These are phyloP conservation scores for Drosophila lacertosa DNA, from an alignment of 1,140 invertebrate species.

Conservation along the genomic window DNA sequence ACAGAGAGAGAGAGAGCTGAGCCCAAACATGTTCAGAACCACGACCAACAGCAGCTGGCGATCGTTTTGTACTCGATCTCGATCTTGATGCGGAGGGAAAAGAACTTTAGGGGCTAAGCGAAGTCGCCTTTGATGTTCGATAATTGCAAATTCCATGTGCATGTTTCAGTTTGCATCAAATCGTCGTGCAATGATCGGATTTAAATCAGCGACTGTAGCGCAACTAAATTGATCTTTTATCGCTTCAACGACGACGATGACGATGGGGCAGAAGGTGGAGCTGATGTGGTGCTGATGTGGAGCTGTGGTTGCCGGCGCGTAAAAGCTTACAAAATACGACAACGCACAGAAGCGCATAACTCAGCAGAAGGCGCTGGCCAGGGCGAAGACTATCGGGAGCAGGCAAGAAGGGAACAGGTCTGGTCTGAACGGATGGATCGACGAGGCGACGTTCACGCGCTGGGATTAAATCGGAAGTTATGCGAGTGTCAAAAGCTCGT, in stretches of 20 bases:
- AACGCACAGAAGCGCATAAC: conserved; percentile 79
- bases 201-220: conserved; percentile 77
- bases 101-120: not conserved
- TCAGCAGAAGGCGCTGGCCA: conserved; percentile 45
- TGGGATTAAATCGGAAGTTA: conserved; percentile 82
- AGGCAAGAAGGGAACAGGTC: too few species aligned
- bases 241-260: conserved; percentile 70
- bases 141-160: conserved; percentile 82
- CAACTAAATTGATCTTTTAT: conserved; percentile 83
- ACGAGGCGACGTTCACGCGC: conserved; percentile 65
- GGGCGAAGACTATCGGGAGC: too few species aligned
- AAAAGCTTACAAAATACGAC: conserved; percentile 81
- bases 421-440: conserved; percentile 33
- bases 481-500: conserved; percentile 74
- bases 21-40: conserved; percentile 19
- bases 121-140: conserved; percentile 71
- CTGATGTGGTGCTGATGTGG: conserved; percentile 12
- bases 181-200: conserved; percentile 80
- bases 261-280: not conserved
- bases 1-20: too few species aligned
- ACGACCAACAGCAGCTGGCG: conserved; percentile 12
- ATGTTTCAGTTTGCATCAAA: conserved; percentile 82
- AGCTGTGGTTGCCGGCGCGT: conserved; percentile 71
- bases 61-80: conserved; percentile 8
- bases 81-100: not conserved